phyloP scores from a whole-genome alignment of 2,797 vertebrate species.

The Mus spretus region DNA sequence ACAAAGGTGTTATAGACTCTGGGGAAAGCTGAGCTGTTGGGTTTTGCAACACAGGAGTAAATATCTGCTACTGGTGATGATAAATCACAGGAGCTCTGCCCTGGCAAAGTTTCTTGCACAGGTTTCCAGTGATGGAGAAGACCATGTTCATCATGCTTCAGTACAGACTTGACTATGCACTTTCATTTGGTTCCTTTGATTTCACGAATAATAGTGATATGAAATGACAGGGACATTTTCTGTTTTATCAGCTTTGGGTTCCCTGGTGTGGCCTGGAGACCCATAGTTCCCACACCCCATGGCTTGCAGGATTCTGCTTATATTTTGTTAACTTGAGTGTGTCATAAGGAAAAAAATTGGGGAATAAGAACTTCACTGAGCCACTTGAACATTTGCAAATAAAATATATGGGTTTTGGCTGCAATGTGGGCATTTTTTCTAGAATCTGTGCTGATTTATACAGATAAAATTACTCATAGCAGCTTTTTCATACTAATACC shows the following conservation, averaged over 20 bases:
- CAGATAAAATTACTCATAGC: not conserved
- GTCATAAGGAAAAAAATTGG: not conserved
- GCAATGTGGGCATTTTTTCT: not conserved
- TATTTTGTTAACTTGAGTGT: not conserved
- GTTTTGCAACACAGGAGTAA: not conserved
- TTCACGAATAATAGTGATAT: not conserved
- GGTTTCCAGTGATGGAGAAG: not conserved
- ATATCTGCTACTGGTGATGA: not conserved
- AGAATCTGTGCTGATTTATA: not conserved
- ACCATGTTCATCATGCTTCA: not conserved
- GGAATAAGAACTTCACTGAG: not conserved
- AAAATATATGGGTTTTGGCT: not conserved
- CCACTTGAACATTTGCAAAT: not conserved
- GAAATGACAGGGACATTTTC: not conserved
- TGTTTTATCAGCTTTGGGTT: not conserved
- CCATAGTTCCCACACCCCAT: not conserved
- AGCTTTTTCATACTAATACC: not conserved
- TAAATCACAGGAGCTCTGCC: not conserved
- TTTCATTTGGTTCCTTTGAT: constrained; percentile 44
- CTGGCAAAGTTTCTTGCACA: not conserved
- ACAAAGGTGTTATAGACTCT: not conserved
- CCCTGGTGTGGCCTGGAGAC: not conserved
- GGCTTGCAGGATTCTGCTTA: not conserved
- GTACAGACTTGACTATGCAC: not conserved
- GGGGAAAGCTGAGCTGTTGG: not conserved